A percentile compares a stretch with the other conserved stretches of the same genome.
Conservation (phyloP, 2,888 invertebrate species). For the Eretmocerus hayati region DNA sequence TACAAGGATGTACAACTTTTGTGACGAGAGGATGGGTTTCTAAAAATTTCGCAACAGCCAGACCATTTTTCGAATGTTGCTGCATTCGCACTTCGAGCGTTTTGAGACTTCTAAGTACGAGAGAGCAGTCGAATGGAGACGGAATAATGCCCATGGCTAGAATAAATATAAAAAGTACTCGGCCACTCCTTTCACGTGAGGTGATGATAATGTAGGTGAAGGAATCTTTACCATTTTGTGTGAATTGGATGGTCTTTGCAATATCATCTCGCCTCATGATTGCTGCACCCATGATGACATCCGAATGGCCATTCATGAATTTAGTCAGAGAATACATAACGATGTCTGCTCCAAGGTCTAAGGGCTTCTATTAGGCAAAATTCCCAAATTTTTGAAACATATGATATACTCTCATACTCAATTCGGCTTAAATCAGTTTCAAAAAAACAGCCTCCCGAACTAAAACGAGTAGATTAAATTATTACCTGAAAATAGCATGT, state of each 20-base stretch:
- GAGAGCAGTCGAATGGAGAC: conserved; percentile 93
- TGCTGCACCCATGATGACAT: conserved; percentile 92
- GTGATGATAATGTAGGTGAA: too few relatives aligned
- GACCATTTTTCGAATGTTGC: conserved; percentile 72
- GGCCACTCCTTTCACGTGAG: too few relatives aligned
- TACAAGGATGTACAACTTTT: conserved; percentile 78
- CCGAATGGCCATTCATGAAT: conserved; percentile 97
- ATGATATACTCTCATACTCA: too few relatives aligned
- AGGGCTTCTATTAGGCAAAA: too few relatives aligned
- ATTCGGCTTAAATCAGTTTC: too few relatives aligned
- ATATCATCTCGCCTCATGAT: conserved; percentile 67
- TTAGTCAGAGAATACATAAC: conserved; percentile 90
- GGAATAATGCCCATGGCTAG: conserved; percentile 87
- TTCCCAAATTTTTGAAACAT: too few relatives aligned
- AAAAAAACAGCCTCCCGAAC: too few relatives aligned
- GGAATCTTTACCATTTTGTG: conserved; percentile 84
- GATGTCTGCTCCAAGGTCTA: conserved; percentile 86
- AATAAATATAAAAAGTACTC: neutral
- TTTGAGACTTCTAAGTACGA: conserved; percentile 89
- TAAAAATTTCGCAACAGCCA: conserved; percentile 74
- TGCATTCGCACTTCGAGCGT: conserved; percentile 89
- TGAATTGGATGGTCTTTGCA: conserved; percentile 68
- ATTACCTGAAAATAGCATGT: conserved; percentile 74
- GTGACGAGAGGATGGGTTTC: conserved; percentile 72
- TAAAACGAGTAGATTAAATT: too few relatives aligned